These are phyloP conservation scores for Dasypolia templi DNA, from an alignment of 2,888 invertebrate genomes.

Conservation along the genomic window DNA sequence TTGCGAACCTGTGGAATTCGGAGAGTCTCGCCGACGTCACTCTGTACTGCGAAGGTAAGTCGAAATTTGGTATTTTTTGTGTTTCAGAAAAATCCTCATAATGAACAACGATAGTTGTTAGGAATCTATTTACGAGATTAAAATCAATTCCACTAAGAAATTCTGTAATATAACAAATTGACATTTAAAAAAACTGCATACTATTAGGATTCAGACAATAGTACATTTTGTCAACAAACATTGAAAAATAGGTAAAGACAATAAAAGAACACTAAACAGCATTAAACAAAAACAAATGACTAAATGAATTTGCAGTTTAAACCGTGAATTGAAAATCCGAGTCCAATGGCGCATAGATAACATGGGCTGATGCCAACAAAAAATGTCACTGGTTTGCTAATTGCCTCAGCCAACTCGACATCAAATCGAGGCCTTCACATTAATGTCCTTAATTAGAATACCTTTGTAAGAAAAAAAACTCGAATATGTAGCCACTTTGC, in stretches of 20 bases:
- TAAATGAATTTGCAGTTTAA: constrained; percentile 32
- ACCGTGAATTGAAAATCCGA: constrained; percentile 28
- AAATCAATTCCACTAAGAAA: neutral
- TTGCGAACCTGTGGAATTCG: constrained; percentile 97
- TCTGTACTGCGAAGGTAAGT: constrained; percentile 97
- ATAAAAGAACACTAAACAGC: constrained; percentile 10
- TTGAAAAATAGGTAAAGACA: neutral
- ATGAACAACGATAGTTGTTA: neutral
- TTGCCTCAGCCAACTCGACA: constrained; percentile 36
- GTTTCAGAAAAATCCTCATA: neutral
- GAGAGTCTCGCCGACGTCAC: constrained; percentile 98
- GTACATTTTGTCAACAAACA: neutral
- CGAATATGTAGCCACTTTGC: constrained; percentile 28
- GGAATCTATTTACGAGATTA: neutral
- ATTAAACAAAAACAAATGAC: constrained; percentile 19
- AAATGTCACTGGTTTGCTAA: constrained; percentile 54
- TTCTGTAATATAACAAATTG: too few species aligned
- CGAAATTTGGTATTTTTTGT: neutral
- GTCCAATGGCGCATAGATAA: constrained; percentile 43
- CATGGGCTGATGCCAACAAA: constrained; percentile 38
- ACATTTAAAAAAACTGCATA: too few species aligned
- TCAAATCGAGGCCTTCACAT: constrained; percentile 38
- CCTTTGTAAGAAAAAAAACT: constrained; percentile 33
- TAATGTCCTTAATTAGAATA: constrained; percentile 46
- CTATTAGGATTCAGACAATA: too few species aligned